Evolutionary conservation across 2,113 vertebrate species (phyloP), one percentile per base, ranked within the genome.

Genomic region (Sinocyclocheilus grahami): DNA sequence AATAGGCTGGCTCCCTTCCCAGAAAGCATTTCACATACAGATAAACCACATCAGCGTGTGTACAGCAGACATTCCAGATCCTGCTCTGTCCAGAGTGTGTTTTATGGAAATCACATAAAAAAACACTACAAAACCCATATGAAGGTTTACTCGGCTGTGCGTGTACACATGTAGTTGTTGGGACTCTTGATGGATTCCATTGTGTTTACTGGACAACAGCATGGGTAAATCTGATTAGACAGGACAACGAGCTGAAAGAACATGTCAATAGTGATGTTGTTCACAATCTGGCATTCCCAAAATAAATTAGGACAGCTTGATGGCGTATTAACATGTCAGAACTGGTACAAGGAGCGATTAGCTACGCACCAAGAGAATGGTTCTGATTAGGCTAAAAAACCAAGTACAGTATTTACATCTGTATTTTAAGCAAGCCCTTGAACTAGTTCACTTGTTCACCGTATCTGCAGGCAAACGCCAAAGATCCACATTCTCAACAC

Each of bases 1-100:
- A 93, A 92, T 86, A 89, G 88, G 58, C 88, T 93, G 94, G 93
- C 93, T 84, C 18, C 69, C 51, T 86, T 93, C 93, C 93, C 92
- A 94, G 92, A 94, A 91, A 84, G 88, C 86, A 90, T 92, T 91
- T 91, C 81, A 27, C 81, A 78, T 78, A 85, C 84, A 78, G 76
- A 88, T 88, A 79, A 77, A 83, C 77, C 63, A 85, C 55, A 86
- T 75, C 74, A 76, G 81, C 13, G 55, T 83, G 74, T 46, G 58
- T 74, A 72, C 65, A 83, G 86, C 53, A 85, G 82, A 58, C 58
- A 82, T 80, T 78, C 63, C 81, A 76, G 82, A 84, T 62, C 63
- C 72, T 76, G 48, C 79, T 86, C 62, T 78, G 74, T 86, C 74
- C 69, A 58, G 22, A 78, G 53, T 82, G 48, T 58, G 77, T 81